Percentiles rank a stretch among this genome's conserved stretches.
Evolutionary conservation across 1,140 invertebrate genomes (phyloP).

Genomic region (Trachymyrmex septentrionalis): DNA sequence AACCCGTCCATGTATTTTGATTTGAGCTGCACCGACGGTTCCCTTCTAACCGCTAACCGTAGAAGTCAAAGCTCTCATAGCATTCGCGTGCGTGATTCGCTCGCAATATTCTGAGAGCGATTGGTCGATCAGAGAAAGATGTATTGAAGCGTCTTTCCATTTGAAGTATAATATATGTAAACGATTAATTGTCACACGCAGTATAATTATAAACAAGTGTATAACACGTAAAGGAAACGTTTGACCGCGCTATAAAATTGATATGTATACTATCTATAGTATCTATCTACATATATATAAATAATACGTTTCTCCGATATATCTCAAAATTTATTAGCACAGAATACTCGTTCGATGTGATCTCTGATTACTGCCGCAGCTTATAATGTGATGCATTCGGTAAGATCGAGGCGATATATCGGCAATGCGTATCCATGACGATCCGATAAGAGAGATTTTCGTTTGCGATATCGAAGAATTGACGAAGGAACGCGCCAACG

Average conservation of each 20-base stretch:
- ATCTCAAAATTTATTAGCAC: background rate
- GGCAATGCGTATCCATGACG: background rate
- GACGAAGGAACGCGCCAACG: background rate
- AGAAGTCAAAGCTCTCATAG: background rate
- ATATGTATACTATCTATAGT: too few species aligned
- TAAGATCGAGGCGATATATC: background rate
- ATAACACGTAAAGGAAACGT: background rate
- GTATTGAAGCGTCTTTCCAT: background rate
- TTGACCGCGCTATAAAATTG: background rate
- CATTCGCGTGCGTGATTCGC: constrained; percentile 2
- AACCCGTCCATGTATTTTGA: constrained; percentile 22
- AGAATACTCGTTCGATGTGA: background rate
- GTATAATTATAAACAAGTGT: background rate
- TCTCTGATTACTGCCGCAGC: background rate
- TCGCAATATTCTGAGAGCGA: background rate
- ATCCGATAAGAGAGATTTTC: constrained; percentile 26
- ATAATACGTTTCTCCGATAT: constrained; percentile 13
- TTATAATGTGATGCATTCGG: background rate
- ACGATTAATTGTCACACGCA: background rate
- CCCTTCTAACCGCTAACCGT: constrained; percentile 40
- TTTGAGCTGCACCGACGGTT: constrained; percentile 48
- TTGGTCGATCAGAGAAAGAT: background rate
- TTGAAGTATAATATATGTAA: background rate
- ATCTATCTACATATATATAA: constrained; percentile 13
- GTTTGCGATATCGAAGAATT: constrained; percentile 4